These are phyloP conservation scores for Aphrophora alni DNA, from an alignment of 2,888 invertebrate species.

Conservation along the genomic window DNA sequence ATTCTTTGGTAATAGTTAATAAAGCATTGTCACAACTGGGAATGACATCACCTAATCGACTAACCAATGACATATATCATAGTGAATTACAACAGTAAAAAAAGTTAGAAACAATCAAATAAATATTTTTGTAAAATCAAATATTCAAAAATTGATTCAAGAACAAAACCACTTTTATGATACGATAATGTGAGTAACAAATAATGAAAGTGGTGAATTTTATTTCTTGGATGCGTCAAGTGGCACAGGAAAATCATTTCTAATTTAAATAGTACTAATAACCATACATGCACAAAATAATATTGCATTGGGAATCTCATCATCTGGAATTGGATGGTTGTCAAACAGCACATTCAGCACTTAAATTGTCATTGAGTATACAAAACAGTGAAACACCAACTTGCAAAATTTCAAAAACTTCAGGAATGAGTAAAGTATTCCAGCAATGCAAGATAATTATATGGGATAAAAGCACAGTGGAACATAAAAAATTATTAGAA, in stretches of 20 bases:
- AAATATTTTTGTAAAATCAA: conserved; percentile 41
- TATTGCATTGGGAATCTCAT: conserved; percentile 56
- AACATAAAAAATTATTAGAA: neutral
- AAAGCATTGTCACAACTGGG: conserved; percentile 50
- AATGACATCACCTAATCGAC: conserved; percentile 52
- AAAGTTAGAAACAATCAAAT: conserved; percentile 45
- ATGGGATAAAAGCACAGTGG: neutral
- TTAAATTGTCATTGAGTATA: conserved; percentile 52
- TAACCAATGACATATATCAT: conserved; percentile 50
- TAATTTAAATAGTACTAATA: conserved; percentile 56
- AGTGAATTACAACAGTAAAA: conserved; percentile 45
- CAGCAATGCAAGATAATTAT: neutral
- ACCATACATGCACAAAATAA: conserved; percentile 52
- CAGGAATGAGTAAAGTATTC: neutral
- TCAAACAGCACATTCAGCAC: conserved; percentile 53
- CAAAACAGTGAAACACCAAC: too few relatives aligned
- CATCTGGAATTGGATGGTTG: conserved; percentile 57
- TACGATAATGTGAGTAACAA: conserved; percentile 49
- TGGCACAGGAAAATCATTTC: conserved; percentile 58
- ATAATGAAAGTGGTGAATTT: conserved; percentile 48
- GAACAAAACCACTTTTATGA: too few relatives aligned
- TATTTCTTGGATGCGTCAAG: conserved; percentile 52
- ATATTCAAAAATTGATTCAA: too few relatives aligned
- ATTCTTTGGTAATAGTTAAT: conserved; percentile 47
- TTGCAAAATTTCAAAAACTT: neutral